Evolutionary conservation across 1,140 invertebrate species (phyloP).

Genomic region (Arion vulgaris): DNA sequence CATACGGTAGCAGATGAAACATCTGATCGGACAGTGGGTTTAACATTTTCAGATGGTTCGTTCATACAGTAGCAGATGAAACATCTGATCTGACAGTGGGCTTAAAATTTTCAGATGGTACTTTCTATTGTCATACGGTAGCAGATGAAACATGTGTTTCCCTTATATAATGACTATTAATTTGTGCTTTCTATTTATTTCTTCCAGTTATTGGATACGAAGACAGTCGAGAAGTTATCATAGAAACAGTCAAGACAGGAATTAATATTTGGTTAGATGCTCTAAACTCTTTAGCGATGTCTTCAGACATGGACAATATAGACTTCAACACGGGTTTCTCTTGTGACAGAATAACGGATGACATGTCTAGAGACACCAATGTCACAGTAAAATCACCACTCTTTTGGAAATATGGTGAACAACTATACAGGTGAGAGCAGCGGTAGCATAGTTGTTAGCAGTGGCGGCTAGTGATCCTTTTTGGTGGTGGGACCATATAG

Average conservation of each 20-base stretch:
- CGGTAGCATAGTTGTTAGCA: too few species aligned
- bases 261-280: constrained; percentile 36
- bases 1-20: too few species aligned
- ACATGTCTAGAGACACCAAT: neutral
- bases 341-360: neutral
- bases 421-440: constrained; percentile 40
- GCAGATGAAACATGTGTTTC: too few species aligned
- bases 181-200: constrained; percentile 3
- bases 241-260: neutral
- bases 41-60: too few species aligned
- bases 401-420: constrained; percentile 34
- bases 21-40: too few species aligned
- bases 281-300: constrained; percentile 28
- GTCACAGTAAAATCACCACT: neutral
- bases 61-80: too few species aligned
- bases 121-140: too few species aligned
- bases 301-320: constrained; percentile 15
- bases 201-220: constrained; percentile 32
- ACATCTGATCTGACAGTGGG: too few species aligned
- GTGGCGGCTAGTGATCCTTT: too few species aligned
- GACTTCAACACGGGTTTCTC: constrained; percentile 32
- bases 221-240: constrained; percentile 3
- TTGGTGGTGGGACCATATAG: too few species aligned
- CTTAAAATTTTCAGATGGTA: too few species aligned
- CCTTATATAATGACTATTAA: too few species aligned